A percentile compares a stretch with the other conserved stretches of the same genome.
Evolutionary conservation across 30 jellyfish, hydroid and myxozoan species (phyloP).

Genomic region (Chrysaora quinquecirrha): DNA sequence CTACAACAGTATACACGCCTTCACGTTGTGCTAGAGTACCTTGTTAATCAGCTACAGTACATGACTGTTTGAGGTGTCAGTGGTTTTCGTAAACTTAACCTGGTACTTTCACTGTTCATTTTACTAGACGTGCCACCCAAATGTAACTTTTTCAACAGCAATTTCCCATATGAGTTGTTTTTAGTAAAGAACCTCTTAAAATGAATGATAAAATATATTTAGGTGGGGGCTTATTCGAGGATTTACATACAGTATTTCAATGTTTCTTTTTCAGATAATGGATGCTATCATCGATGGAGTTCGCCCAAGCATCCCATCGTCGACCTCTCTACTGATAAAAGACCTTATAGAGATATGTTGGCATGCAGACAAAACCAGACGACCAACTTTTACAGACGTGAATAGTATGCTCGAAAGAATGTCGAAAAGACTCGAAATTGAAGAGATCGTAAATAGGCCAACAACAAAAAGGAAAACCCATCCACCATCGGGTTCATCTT

Average conservation of each 20-base stretch:
- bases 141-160: no score
- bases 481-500: background rate
- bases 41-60: no score
- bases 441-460: background rate
- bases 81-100: no score
- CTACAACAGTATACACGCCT: no score
- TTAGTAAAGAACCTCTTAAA: no score
- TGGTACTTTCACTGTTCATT: no score
- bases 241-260: background rate
- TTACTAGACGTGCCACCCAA: no score
- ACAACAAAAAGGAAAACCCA: background rate
- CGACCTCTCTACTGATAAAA: background rate
- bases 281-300: constrained; percentile 46
- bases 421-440: background rate
- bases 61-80: no score
- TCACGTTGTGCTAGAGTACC: no score
- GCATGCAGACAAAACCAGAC: constrained; percentile 25
- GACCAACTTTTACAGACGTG: constrained; percentile 58
- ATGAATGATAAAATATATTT: no score
- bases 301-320: constrained; percentile 50
- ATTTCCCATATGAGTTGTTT: no score
- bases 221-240: background rate
- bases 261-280: constrained; percentile 31
- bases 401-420: constrained; percentile 20
- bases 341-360: constrained; percentile 47